Conservation (phyloP, 2,797 vertebrate species). For the Helostoma temminkii region DNA sequence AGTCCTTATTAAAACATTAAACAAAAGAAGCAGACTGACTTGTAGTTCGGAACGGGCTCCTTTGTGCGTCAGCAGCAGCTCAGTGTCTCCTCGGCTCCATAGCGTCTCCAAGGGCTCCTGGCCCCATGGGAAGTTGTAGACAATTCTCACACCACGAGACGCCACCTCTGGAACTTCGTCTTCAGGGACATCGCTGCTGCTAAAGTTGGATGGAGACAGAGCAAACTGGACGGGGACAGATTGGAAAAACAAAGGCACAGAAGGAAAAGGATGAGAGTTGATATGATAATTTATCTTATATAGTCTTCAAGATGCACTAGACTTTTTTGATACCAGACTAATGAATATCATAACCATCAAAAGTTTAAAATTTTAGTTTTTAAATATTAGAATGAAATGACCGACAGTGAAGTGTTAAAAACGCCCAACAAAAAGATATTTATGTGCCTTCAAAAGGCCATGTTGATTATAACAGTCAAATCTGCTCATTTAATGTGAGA, state of each 20-base stretch:
- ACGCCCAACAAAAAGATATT: no score
- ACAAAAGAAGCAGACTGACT: constrained; percentile 67
- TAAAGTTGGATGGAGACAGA: constrained; percentile 90
- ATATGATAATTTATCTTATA: not conserved
- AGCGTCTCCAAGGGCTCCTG: constrained; percentile 90
- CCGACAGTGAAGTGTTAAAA: no score
- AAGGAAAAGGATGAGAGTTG: not conserved
- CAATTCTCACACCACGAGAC: constrained; percentile 75
- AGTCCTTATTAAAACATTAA: no score
- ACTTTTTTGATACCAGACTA: not conserved
- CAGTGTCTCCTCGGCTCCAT: constrained; percentile 85
- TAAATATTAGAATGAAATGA: not conserved
- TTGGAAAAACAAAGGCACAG: not conserved
- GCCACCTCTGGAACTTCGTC: constrained; percentile 70
- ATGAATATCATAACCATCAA: not conserved
- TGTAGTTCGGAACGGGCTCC: constrained; percentile 80
- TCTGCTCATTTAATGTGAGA: not conserved
- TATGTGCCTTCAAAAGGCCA: not conserved
- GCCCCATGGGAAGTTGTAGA: constrained; percentile 94
- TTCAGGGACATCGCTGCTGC: constrained; percentile 82
- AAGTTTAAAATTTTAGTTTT: not conserved
- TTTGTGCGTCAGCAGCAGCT: constrained; percentile 85
- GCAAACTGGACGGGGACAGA: constrained; percentile 87
- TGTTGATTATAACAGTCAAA: not conserved
- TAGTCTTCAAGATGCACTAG: not conserved